These are phyloP conservation scores for Yoshiicerus persimilis DNA, from an alignment of 1,140 invertebrate species.

Conservation along the genomic window DNA sequence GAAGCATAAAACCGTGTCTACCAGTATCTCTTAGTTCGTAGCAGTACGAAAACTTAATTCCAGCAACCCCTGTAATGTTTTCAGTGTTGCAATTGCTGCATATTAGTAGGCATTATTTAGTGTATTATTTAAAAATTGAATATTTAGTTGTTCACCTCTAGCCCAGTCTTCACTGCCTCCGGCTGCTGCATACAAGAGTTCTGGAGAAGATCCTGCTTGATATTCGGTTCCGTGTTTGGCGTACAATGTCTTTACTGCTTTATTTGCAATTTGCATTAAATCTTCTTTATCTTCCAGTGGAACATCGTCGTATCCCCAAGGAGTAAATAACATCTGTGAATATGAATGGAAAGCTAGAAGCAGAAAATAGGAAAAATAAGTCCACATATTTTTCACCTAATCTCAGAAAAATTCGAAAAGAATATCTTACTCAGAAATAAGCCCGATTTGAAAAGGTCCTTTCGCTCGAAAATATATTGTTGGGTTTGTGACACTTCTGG, in stretches of 20 bases:
- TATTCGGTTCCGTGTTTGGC: constrained; percentile 40
- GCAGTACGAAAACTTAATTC: constrained; percentile 39
- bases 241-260: constrained; percentile 35
- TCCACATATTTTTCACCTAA: no score
- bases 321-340: constrained; percentile 61
- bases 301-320: constrained; percentile 41
- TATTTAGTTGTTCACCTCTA: neutral
- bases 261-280: constrained; percentile 32
- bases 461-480: constrained; percentile 62
- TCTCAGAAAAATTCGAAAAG: no score
- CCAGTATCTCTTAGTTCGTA: constrained; percentile 43
- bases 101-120: neutral
- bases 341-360: constrained; percentile 86
- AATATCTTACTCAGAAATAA: neutral
- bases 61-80: neutral
- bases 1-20: constrained; percentile 25
- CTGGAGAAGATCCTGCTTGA: constrained; percentile 39
- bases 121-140: neutral
- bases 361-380: constrained; percentile 48
- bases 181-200: constrained; percentile 39
- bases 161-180: constrained; percentile 39
- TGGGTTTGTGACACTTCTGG: constrained; percentile 78
- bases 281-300: constrained; percentile 29
- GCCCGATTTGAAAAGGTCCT: constrained; percentile 60
- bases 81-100: neutral